These are phyloP conservation scores for Hetaerina titia DNA, from an alignment of 2,888 invertebrate species.

Conservation along the genomic window DNA sequence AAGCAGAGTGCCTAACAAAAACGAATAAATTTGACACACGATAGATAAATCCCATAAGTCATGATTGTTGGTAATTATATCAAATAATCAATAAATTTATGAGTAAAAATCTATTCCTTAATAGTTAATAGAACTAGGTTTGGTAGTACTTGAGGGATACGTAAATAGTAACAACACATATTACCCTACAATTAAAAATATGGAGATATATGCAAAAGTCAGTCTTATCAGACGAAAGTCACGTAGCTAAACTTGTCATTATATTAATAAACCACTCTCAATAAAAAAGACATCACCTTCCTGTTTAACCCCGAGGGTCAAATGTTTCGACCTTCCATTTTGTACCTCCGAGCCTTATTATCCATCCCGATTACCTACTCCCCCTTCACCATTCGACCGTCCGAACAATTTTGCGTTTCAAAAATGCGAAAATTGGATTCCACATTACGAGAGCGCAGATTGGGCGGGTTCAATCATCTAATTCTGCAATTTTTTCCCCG, in stretches of 20 bases:
- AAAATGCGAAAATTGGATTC: constrained; percentile 42
- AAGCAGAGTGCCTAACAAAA: too few relatives aligned
- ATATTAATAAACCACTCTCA: neutral
- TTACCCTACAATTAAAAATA: neutral
- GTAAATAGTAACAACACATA: too few relatives aligned
- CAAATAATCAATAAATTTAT: too few relatives aligned
- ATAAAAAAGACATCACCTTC: constrained; percentile 59
- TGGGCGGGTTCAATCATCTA: constrained; percentile 1
- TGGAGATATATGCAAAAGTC: neutral
- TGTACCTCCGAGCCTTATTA: neutral
- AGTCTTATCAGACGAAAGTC: neutral
- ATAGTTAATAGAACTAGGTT: too few relatives aligned
- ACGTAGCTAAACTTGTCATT: neutral
- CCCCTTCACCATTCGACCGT: constrained; percentile 32
- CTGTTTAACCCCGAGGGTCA: neutral
- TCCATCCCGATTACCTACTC: constrained; percentile 20
- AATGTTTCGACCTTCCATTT: neutral
- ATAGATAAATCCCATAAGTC: too few relatives aligned
- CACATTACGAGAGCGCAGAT: constrained; percentile 3
- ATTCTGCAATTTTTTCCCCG: constrained; percentile 32
- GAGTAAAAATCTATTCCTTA: too few relatives aligned
- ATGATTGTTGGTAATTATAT: too few relatives aligned
- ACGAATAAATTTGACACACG: too few relatives aligned
- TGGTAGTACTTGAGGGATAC: too few relatives aligned
- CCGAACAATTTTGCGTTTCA: constrained; percentile 48